Conservation (phyloP, 1,140 invertebrate species). For the Euglossa dilemma region DNA sequence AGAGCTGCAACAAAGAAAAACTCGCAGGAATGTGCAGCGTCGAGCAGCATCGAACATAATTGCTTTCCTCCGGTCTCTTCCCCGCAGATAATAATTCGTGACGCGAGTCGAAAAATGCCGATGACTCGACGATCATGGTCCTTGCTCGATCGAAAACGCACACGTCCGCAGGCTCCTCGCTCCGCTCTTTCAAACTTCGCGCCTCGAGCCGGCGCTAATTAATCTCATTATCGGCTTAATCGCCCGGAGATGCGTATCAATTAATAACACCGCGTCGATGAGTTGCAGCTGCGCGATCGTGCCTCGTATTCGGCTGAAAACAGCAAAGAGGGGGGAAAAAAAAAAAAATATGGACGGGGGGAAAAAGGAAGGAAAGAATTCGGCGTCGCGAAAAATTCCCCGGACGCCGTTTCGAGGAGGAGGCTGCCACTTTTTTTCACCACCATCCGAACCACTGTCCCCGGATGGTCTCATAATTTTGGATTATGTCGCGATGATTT, state of each 20-base stretch:
- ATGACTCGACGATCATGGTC: slow-evolving; percentile 39
- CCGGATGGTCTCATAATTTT: slow-evolving; percentile 20
- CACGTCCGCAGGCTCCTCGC: neutral
- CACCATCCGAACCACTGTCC: neutral
- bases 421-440: neutral
- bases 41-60: slow-evolving; percentile 28
- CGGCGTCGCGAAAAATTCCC: neutral
- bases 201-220: slow-evolving; percentile 53
- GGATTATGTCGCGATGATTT: slow-evolving; percentile 8
- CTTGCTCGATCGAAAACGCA: neutral
- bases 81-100: slow-evolving; percentile 40
- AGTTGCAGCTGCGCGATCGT: slow-evolving; percentile 26
- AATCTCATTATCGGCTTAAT: slow-evolving; percentile 68
- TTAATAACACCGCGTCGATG: slow-evolving; percentile 59
- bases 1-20: neutral
- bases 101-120: slow-evolving; percentile 40
- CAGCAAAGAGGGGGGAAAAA: neutral
- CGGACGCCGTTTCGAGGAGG: neutral
- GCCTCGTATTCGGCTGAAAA: neutral
- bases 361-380: neutral
- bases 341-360: neutral
- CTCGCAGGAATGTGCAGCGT: slow-evolving; percentile 35
- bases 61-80: slow-evolving; percentile 21
- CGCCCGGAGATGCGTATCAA: slow-evolving; percentile 65
- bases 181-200: slow-evolving; percentile 22